A percentile compares a stretch with the other conserved stretches of the same genome.
Conservation (phyloP, 2,888 invertebrate species). For the Euzophera pinguis region DNA sequence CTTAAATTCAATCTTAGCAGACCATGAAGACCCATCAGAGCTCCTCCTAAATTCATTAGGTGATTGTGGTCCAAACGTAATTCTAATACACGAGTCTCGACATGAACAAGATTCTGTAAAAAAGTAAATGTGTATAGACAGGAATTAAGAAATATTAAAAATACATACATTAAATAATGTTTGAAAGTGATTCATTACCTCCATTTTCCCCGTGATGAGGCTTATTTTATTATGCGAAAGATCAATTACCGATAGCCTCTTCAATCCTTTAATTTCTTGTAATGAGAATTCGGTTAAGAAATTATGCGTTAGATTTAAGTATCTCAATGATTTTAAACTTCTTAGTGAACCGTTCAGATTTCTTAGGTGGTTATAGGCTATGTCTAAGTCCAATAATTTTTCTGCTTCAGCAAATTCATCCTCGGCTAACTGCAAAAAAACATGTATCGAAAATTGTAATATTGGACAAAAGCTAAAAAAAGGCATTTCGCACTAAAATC, state of each 20-base stretch:
- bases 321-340: constrained; percentile 83
- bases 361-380: constrained; percentile 86
- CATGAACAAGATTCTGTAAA: constrained; percentile 85
- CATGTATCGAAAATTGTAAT: too few species aligned
- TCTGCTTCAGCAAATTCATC: constrained; percentile 88
- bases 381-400: constrained; percentile 83
- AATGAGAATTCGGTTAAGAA: constrained; percentile 87
- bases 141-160: too few species aligned
- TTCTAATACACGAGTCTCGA: constrained; percentile 85
- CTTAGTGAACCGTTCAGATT: constrained; percentile 86
- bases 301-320: constrained; percentile 88
- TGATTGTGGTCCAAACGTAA: constrained; percentile 87
- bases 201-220: constrained; percentile 82
- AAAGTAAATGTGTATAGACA: not conserved
- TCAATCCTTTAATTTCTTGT: constrained; percentile 87
- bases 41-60: constrained; percentile 85
- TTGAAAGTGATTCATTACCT: constrained; percentile 73
- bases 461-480: too few species aligned
- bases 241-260: constrained; percentile 85
- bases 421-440: constrained; percentile 79
- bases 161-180: too few species aligned
- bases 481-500: too few species aligned
- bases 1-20: constrained; percentile 86
- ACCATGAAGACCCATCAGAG: constrained; percentile 86
- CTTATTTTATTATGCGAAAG: constrained; percentile 87